A percentile compares a stretch with the other conserved stretches of the same genome.
phyloP scores from a whole-genome alignment of 1,140 invertebrate genomes.

The Thaumetopoea pityocampa region DNA sequence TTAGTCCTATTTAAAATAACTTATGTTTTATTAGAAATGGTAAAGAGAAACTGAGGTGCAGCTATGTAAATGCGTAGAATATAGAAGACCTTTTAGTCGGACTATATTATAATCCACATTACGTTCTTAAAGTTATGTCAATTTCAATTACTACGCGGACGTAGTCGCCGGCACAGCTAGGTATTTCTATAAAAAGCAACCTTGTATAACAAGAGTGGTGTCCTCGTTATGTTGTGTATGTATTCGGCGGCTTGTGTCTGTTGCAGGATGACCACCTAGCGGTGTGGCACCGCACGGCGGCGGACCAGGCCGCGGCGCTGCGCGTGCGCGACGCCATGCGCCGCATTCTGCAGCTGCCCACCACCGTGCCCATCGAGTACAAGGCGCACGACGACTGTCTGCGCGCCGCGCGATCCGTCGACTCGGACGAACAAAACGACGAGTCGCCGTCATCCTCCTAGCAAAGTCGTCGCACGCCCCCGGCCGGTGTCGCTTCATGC shows the following conservation, averaged over 20 bases:
- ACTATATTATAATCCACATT: too few relatives aligned
- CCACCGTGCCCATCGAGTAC: slow-evolving; percentile 96
- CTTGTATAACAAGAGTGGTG: neutral
- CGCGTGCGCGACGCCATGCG: slow-evolving; percentile 96
- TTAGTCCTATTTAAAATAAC: too few relatives aligned
- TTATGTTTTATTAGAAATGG: too few relatives aligned
- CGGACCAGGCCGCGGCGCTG: slow-evolving; percentile 89
- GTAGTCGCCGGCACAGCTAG: too few relatives aligned
- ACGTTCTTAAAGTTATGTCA: too few relatives aligned
- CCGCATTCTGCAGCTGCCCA: slow-evolving; percentile 94
- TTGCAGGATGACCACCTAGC: slow-evolving; percentile 96
- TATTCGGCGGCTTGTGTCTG: too few relatives aligned
- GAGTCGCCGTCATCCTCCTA: slow-evolving; percentile 9
- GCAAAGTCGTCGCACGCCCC: neutral
- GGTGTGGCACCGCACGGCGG: slow-evolving; percentile 97
- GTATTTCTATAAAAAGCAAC: too few relatives aligned
- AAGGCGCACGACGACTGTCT: slow-evolving; percentile 87
- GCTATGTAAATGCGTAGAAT: too few relatives aligned
- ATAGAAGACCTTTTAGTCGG: too few relatives aligned
- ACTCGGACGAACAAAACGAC: slow-evolving; percentile 5
- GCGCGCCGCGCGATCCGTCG: slow-evolving; percentile 77
- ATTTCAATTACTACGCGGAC: too few relatives aligned
- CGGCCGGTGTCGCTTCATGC: slow-evolving; percentile 1
- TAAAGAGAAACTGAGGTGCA: too few relatives aligned
- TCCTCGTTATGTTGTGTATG: neutral